Evolutionary conservation across 2,113 vertebrate genomes (phyloP), one percentile per base, ranked within the genome.

Genomic region (Notothenia coriiceps): DNA sequence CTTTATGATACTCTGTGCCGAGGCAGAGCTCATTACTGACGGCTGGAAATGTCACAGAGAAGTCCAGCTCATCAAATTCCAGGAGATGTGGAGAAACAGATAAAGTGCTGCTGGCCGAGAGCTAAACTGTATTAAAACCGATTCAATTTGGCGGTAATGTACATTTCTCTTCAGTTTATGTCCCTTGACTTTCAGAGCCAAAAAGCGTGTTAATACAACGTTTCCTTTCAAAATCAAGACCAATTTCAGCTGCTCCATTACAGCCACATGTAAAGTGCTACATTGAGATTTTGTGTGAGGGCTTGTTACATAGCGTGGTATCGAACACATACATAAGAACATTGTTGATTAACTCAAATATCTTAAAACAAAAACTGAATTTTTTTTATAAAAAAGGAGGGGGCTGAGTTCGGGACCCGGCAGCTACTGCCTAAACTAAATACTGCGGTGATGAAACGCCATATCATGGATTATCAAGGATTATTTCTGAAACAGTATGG

Each of bases 21-120:
- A 35, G n/a, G 61, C 52, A 62, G 59, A 70, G 17, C 22, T 75
- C 18, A 33, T 79, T 63, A 76, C 4, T 6, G 15, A 72, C 10
- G 47, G 65, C 29, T 40, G 40, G 15, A 86, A 75, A 68, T 57
- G 20, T 54, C 46, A 61, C 44, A 0, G 44, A 8, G 6, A 29
- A n/a, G 59, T 22, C 35, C 2, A 13, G 17, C 40, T 0, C 29
- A 40, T 70, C 10, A 44, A 0, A 9, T 10, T 12, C 3, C 47
- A 63, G 4, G 54, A 68, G 22, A 14, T 20, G n/a, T 40, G 25
- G 46, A 10, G 22, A 8, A 40, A 33, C 6, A n/a, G 49, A 49
- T 64, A 22, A 56, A 51, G 43, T 6, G 33, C 20, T n/a, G 49
- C 54, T 10, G 44, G 55, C 5, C 0, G 5, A 22, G 5, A 61